Evolutionary conservation across 2,797 vertebrate species (phyloP).

Genomic region (Sebastes baramenuke): DNA sequence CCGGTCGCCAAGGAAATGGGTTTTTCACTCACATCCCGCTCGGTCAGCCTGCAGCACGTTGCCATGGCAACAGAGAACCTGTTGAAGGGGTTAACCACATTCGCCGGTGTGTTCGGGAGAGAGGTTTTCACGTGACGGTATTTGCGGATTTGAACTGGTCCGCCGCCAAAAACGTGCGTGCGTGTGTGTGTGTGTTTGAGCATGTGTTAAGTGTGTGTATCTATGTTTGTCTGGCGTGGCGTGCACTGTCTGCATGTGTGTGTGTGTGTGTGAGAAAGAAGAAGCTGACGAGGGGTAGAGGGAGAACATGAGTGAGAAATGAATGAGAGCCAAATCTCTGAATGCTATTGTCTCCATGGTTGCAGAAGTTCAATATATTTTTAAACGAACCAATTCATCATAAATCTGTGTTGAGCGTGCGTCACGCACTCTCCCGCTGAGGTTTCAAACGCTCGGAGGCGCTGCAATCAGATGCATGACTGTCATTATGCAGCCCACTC

Average conservation of each 20-base stretch:
- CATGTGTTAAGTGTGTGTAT: background rate
- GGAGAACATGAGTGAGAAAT: slow-evolving; percentile 16
- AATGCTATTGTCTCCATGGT: slow-evolving; percentile 32
- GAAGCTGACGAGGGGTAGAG: background rate
- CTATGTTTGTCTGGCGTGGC: background rate
- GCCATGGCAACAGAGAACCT: slow-evolving; percentile 79
- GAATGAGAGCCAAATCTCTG: slow-evolving; percentile 12
- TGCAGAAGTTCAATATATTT: slow-evolving; percentile 45
- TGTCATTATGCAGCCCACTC: slow-evolving; percentile 14
- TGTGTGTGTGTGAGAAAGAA: background rate
- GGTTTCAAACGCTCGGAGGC: slow-evolving; percentile 17
- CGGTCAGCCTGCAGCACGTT: slow-evolving; percentile 67
- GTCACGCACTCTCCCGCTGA: slow-evolving; percentile 26
- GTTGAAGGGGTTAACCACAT: slow-evolving; percentile 75
- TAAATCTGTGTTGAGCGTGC: slow-evolving; percentile 24
- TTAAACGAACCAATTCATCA: slow-evolving; percentile 43
- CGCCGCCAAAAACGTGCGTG: background rate
- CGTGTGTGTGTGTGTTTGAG: background rate
- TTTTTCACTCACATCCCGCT: slow-evolving; percentile 55
- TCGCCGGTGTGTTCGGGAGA: slow-evolving; percentile 27
- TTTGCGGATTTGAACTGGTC: slow-evolving; percentile 46
- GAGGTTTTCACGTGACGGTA: slow-evolving; percentile 45
- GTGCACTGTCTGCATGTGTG: slow-evolving; percentile 7
- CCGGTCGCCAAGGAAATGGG: slow-evolving; percentile 65
- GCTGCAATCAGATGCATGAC: slow-evolving; percentile 43